Base-by-base conservation (phyloP, 1,140 invertebrate species). In the Sarcophaga peregrina region DNA sequence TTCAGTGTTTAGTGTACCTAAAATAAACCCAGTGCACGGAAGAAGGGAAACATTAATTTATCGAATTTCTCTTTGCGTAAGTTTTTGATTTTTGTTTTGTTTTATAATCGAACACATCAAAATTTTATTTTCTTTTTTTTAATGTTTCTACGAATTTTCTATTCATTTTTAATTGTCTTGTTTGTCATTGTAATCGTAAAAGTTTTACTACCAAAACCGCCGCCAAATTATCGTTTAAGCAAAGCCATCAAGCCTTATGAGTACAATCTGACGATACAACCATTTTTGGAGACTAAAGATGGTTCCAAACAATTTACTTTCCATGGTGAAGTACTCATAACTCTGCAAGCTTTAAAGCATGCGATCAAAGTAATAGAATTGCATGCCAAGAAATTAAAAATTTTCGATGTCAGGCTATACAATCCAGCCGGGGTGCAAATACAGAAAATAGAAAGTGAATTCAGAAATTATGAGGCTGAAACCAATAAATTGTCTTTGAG, bases 181-280 rank as follows among this genome's bases (percentile, higher is more conserved):
- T 15, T 13, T 15, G n/a, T 58, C n/a, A 6, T 13, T 58, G 54
- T n/a, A 6, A 13, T 58, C 54, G 5, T 13, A 13, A 58, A 15
- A 58, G 74, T 11, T 20, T 37, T 9, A 62, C 9, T 58, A 72
- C 8, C 9, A 37, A 62, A 46, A 11, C 72, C 54, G 5, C 8
- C 54, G 13, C 5, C 11, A 58, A 58, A 86, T 15, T 90, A 88
- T 76, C 87, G 88, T 8, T 82, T 90, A 13, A 82, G 80, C 3
- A 82, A 50, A 3, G 78, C 58, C 25, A 83, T 89, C 0, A 8
- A 83, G 8, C 95, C 96, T 3, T 88, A 90, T 13, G 91, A 93
- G 75, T 96, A 96, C 86, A 91, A 91, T 20, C 87, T 96, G 45
- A 90, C 91, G n/a, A 91, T 96, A 1, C 90, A 91, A 15, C 92